phyloP scores from a whole-genome alignment of 2,113 vertebrate species.

The Neodon shergylaensis region DNA sequence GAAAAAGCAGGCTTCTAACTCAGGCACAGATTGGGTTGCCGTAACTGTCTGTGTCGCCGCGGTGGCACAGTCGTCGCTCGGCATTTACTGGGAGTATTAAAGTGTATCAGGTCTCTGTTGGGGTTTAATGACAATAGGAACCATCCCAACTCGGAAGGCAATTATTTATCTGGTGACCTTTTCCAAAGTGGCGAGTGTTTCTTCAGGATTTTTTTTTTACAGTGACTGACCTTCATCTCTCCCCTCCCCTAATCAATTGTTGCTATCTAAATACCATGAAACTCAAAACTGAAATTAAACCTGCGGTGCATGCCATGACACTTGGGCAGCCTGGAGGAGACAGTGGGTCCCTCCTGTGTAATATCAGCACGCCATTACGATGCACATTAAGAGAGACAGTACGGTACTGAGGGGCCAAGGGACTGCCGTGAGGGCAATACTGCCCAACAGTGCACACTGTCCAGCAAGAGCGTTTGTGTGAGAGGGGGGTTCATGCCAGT shows the following conservation, averaged over 20 bases:
- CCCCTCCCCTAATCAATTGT: conserved; percentile 77
- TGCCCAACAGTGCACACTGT: not conserved
- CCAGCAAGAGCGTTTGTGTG: not conserved
- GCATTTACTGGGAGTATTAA: conserved; percentile 81
- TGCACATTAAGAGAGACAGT: conserved; percentile 69
- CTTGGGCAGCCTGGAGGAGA: conserved; percentile 74
- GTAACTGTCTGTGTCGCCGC: conserved; percentile 74
- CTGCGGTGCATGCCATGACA: conserved; percentile 79
- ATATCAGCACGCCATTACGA: conserved; percentile 72
- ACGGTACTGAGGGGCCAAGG: not conserved
- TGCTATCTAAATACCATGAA: conserved; percentile 80
- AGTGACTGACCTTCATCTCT: conserved; percentile 80
- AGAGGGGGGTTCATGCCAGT: not conserved
- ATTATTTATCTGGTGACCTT: conserved; percentile 85
- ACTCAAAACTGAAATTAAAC: conserved; percentile 89
- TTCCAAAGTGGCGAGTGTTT: conserved; percentile 80
- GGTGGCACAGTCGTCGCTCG: conserved; percentile 58
- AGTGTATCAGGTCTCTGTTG: conserved; percentile 83
- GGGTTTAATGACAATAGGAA: conserved; percentile 84
- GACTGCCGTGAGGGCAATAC: not conserved
- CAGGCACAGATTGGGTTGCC: conserved; percentile 50
- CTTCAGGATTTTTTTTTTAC: conserved; percentile 81
- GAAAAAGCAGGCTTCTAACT: not conserved
- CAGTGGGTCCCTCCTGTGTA: conserved; percentile 77
- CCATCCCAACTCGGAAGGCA: conserved; percentile 79